phyloP scores from a whole-genome alignment of 2,888 invertebrate species.

The Oscheius myriophilus region DNA sequence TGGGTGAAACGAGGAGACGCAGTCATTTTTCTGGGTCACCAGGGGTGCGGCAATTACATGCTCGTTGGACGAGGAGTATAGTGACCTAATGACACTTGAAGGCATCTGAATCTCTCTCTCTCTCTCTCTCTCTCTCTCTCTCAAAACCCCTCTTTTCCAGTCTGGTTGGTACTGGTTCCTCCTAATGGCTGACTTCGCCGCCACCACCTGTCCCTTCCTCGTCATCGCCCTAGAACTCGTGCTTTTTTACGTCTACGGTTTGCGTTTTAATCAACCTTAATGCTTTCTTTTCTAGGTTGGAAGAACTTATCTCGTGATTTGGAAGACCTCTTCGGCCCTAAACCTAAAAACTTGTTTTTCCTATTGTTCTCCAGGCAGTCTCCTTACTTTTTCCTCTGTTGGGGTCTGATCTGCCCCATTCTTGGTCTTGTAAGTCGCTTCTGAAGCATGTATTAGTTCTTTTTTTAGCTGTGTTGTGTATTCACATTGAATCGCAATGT shows the following conservation, averaged over 20 bases:
- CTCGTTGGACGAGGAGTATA: too few species aligned
- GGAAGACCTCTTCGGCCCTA: conserved; percentile 18
- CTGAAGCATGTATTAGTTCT: too few species aligned
- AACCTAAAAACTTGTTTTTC: not conserved
- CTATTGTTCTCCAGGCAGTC: not conserved
- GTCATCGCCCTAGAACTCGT: conserved; percentile 2
- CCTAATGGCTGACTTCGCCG: conserved; percentile 2
- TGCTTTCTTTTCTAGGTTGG: not conserved
- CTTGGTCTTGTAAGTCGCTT: conserved; percentile 1
- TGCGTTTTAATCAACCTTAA: too few species aligned
- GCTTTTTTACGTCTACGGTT: conserved; percentile 8
- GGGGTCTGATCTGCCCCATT: conserved; percentile 4
- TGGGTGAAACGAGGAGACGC: too few species aligned
- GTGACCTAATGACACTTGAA: too few species aligned
- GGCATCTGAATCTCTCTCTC: conserved; percentile 6
- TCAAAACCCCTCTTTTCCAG: not conserved
- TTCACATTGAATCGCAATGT: not conserved
- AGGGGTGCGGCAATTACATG: too few species aligned
- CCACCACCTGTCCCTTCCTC: not conserved
- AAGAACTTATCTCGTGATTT: conserved; percentile 11
- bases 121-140: too few species aligned
- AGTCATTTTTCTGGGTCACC: too few species aligned
- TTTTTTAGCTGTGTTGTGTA: too few species aligned
- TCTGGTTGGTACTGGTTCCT: conserved; percentile 19
- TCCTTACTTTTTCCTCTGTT: conserved; percentile 10